Base-by-base conservation (phyloP, 2,113 vertebrate species). In the Dendrocopos noguchii region DNA sequence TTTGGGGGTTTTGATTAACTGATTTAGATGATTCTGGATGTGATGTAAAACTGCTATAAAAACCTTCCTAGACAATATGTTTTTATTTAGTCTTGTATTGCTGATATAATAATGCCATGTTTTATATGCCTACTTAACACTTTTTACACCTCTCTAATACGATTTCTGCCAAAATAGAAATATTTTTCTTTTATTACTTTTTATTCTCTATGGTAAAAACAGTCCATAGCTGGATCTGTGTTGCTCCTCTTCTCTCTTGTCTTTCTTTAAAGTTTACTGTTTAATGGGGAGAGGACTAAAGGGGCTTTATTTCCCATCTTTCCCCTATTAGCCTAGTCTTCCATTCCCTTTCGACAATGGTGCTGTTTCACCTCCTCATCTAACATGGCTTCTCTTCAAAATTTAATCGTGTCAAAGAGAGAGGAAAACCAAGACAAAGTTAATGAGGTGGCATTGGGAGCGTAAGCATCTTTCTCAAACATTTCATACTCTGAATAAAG, bases 71-170 rank as follows among this genome's bases (percentile, higher is more conserved):
- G 56, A 65, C 93, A 44, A 31, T 80, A 82, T 67, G 53, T 61
- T 97, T 97, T 90, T 94, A 95, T 97, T 95, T 92, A 73, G 27
- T 34, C 80, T 96, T 97, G 85, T 87, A 95, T 95, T 96, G 76
- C 70, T 86, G 61, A 12, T 46, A 96, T 95, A 91, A 94, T 97
- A 96, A 95, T 95, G 77, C 60, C 71, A 88, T 87, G 53, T 88
- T 97, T 97, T 97, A 96, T 96, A 79, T 93, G 71, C 52, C 77
- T 92, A 90, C 93, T 97, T 95, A 80, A 80, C 96, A 93, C 52
- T 95, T 97, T 95, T 93, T 96, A 97, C 79, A 95, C 67, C 84
- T 94, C 82, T 95, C 73, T 93, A 88, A 95, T 95, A 97, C 95
- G 93, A 97, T 95, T 96, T n/a, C 84, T 89, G 83, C 53, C 85